Base-by-base conservation (phyloP, 1,140 invertebrate genomes). In the Potamilus streckersoni region DNA sequence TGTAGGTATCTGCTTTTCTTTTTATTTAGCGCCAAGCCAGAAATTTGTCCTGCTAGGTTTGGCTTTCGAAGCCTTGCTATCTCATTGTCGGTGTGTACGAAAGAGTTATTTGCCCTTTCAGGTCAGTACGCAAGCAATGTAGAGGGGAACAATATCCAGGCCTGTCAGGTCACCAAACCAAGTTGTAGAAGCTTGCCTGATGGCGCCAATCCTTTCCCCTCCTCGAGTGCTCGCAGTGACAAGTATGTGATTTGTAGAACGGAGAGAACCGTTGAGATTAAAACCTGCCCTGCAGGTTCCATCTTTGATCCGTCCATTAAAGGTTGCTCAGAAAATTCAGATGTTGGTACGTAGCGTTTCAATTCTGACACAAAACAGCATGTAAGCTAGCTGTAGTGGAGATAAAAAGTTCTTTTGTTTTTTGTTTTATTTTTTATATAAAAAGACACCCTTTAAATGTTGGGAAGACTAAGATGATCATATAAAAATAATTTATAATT, bases 151-250 rank as follows among this genome's bases (percentile, higher is more conserved):
- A 31, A 64, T 1, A 68, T 72, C 58, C 63, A 68, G 65, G 63
- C 59, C n/a, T 77, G 75, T 27, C 61, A 68, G 70, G 70, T 64
- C 23, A 77, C 58, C 0, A 82, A 82, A 64, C 82, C 78, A 19
- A 82, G 79, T 56, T 86, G 84, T 78, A 76, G 79, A 19, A 77
- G 79, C n/a, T 72, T 82, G 12, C 79, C 83, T 0, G 83, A 86
- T 68, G 83, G 83, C 20, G 69, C 77, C 17, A 83, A 86, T 66
- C 79, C 83, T 16, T 79, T 79, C 74, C 79, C 81, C 16, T 82
- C 80, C n/a, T 49, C 38, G 38, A 69, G 78, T 69, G 71, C 76
- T 38, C 78, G 81, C 56, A 80, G 76, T 31, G 74, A 82, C 0
- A 69, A 78, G n/a, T 82, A 84, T 60, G 79, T 85, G 19, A 79